Percentiles rank a stretch among this genome's conserved stretches.
Conservation (phyloP, 2,113 vertebrate genomes). For the Colistium nudipinnis region DNA sequence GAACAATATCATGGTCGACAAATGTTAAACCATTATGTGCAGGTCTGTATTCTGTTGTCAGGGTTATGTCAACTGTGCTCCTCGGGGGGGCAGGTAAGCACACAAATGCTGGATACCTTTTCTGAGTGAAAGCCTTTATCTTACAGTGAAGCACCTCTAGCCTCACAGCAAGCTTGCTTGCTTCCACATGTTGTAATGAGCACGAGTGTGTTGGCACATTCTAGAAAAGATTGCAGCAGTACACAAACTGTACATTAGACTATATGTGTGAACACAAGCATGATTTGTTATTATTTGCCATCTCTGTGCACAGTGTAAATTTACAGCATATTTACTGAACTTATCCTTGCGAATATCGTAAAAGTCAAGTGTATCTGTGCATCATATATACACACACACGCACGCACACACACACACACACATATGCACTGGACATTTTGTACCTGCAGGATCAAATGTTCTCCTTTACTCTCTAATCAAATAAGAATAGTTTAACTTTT, state of each 20-base stretch:
- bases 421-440: too few relatives aligned
- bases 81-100: conserved; percentile 16
- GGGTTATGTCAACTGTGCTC: conserved; percentile 13
- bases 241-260: too few relatives aligned
- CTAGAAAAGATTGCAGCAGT: too few relatives aligned
- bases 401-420: too few relatives aligned
- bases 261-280: too few relatives aligned
- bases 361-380: too few relatives aligned
- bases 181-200: neutral
- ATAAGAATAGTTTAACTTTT: neutral
- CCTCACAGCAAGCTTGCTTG: neutral
- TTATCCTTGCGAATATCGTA: too few relatives aligned
- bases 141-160: neutral
- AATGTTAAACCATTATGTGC: conserved; percentile 5
- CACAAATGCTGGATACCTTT: conserved; percentile 3
- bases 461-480: neutral
- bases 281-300: too few relatives aligned
- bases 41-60: conserved; percentile 14
- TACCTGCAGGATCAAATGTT: neutral
- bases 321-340: too few relatives aligned
- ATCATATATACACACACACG: too few relatives aligned
- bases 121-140: conserved; percentile 10
- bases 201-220: too few relatives aligned
- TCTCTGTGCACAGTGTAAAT: too few relatives aligned
- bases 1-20: conserved; percentile 27